Percentiles rank a stretch among this genome's conserved stretches.
phyloP scores from a whole-genome alignment of 1,140 invertebrate genomes.

The Magallana angulata region DNA sequence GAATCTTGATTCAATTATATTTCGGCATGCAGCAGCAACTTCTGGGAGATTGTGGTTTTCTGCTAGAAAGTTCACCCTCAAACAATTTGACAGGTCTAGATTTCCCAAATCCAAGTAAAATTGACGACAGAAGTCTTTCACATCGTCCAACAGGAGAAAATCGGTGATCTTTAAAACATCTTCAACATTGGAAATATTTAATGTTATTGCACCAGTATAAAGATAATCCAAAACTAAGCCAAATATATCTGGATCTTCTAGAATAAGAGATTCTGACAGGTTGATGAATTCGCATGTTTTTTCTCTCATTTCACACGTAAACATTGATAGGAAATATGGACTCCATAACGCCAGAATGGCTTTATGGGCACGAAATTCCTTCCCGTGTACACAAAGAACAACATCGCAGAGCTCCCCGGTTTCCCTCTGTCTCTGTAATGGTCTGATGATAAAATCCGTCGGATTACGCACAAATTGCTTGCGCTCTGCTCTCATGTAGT shows the following conservation, averaged over 20 bases:
- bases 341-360: constrained; percentile 76
- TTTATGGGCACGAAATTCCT: constrained; percentile 69
- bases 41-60: constrained; percentile 75
- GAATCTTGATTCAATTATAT: constrained; percentile 75
- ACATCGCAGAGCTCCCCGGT: constrained; percentile 78
- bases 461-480: constrained; percentile 72
- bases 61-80: constrained; percentile 71
- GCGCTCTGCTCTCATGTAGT: constrained; percentile 73
- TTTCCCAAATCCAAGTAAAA: constrained; percentile 76
- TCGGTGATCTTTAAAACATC: constrained; percentile 81
- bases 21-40: constrained; percentile 70
- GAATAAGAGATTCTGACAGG: constrained; percentile 79
- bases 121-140: constrained; percentile 76
- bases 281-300: constrained; percentile 85
- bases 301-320: constrained; percentile 77
- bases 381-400: constrained; percentile 69
- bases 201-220: constrained; percentile 87
- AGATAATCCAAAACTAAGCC: constrained; percentile 89
- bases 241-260: constrained; percentile 85
- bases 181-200: constrained; percentile 90
- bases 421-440: constrained; percentile 71
- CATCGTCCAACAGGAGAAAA: constrained; percentile 83
- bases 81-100: constrained; percentile 74
- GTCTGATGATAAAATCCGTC: constrained; percentile 73
- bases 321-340: constrained; percentile 77